Evolutionary conservation across 2,888 invertebrate genomes (phyloP), one percentile per base, ranked within the genome.

Genomic region (Caenorhabditis angaria): DNA sequence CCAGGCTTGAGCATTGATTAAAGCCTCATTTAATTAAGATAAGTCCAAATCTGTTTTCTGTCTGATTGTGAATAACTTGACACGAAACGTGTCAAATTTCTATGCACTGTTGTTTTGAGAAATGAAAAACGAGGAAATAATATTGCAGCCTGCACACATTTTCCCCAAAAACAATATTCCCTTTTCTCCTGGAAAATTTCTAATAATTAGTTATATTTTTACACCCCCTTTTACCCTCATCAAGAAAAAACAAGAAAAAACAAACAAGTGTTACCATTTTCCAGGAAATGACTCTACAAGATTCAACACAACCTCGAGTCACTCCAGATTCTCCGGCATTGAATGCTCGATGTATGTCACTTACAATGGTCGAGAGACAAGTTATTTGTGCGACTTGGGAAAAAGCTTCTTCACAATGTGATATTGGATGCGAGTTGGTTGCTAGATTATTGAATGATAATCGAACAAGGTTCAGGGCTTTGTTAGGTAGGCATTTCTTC

Each of bases 391-490:
- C 65, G 35, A 69, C 53, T 20, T 73, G 73, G 73, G 68, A 68
- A 14, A 73, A 69, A 69, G 77, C 77, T 3, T 62, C 74, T n/a
- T 59, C 53, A 14, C 58, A 68, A 47, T 59, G 68, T 0, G 74
- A 77, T 57, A 69, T 77, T 20, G 77, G 77, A 12, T 71, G 71
- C 24, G 77, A 77, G 55, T 60, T 77, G 1, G 67, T 74, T 27
- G 70, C 71, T 27, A 32, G 77, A 51, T 62, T 77, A 3, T 63
- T 77, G 24, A 77, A 77, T 32, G 77, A 77, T 59, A 77, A 72
- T 59, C 56, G 77, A 61, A 74, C 74, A 35, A 63, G 70, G 0
- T 77, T 77, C 53, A 56, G 74, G 18, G 71, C 73, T 20, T 63
- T 77, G 24, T 51, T 77, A 18, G 77, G 73, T 73, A 59, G n/a